These are phyloP conservation scores for Corbicula japonica DNA, from an alignment of 2,888 invertebrate genomes.

Conservation along the genomic window DNA sequence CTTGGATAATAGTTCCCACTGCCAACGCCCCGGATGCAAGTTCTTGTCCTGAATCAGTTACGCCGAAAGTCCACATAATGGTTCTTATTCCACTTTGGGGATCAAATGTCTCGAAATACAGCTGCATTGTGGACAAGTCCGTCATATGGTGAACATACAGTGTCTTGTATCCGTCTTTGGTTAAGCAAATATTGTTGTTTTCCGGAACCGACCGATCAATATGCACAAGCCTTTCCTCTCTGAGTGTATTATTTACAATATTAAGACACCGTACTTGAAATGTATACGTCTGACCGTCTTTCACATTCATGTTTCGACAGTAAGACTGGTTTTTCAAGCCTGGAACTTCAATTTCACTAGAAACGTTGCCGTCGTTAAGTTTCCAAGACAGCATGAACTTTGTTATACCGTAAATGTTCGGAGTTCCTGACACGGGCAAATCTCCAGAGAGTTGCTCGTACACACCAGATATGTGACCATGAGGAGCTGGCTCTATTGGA, in stretches of 20 bases:
- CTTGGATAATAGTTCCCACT: no score
- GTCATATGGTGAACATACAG: no score
- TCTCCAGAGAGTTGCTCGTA: conserved; percentile 58
- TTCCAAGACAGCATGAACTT: conserved; percentile 31
- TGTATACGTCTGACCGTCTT: conserved; percentile 61
- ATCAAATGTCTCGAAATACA: no score
- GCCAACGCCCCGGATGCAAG: no score
- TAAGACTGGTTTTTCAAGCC: conserved; percentile 43
- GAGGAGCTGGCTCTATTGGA: conserved; percentile 25
- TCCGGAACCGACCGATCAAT: conserved; percentile 1
- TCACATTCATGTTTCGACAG: conserved; percentile 24
- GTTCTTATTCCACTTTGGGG: background rate
- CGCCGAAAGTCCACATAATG: background rate
- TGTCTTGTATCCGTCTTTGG: no score
- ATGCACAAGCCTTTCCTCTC: conserved; percentile 23
- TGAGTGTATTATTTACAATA: conserved; percentile 42
- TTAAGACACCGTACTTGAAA: conserved; percentile 51
- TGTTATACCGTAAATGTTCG: conserved; percentile 53
- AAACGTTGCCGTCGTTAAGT: background rate
- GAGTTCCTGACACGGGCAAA: conserved; percentile 56
- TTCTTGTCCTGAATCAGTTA: no score
- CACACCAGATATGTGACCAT: conserved; percentile 13
- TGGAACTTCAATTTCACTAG: conserved; percentile 18
- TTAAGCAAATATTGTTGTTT: no score
- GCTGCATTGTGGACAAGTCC: no score